Percentiles rank a stretch among this genome's conserved stretches.
These are phyloP conservation scores for Malacoctenus gilli DNA, from an alignment of 2,797 vertebrate genomes.

Conservation along the genomic window DNA sequence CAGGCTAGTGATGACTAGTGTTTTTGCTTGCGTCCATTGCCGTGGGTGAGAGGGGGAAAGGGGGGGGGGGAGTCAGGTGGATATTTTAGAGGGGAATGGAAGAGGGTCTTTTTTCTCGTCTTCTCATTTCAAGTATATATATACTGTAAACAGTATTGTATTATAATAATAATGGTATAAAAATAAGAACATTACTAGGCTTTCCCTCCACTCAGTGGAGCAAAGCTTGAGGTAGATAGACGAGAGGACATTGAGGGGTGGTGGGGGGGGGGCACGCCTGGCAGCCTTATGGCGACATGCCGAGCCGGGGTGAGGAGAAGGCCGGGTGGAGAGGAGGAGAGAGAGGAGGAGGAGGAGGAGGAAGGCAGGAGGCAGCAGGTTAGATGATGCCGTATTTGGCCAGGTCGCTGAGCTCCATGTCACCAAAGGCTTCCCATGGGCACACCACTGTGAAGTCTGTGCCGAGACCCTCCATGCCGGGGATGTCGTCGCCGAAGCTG, in stretches of 20 bases:
- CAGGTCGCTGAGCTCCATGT: constrained; percentile 88
- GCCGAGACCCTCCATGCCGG: constrained; percentile 96
- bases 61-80: constrained; percentile 20
- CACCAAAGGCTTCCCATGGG: constrained; percentile 88
- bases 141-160: constrained; percentile 73
- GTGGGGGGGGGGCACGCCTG: too few relatives aligned
- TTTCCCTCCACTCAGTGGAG: constrained; percentile 56
- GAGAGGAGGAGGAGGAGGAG: constrained; percentile 59
- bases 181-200: constrained; percentile 55
- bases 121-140: constrained; percentile 64
- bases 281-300: constrained; percentile 60
- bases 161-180: constrained; percentile 65
- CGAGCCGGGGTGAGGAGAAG: constrained; percentile 27
- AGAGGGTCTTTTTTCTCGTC: constrained; percentile 61
- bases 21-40: constrained; percentile 66
- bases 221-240: constrained; percentile 64
- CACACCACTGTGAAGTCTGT: constrained; percentile 88
- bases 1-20: constrained; percentile 54
- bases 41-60: not conserved
- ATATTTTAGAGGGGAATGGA: constrained; percentile 18
- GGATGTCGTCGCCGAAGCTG: constrained; percentile 97
- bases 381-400: constrained; percentile 88
- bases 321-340: constrained; percentile 16
- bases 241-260: constrained; percentile 71
- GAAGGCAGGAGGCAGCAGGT: constrained; percentile 62